These are phyloP conservation scores for Embiotoca jacksoni DNA, from an alignment of 2,113 vertebrate genomes.

Conservation along the genomic window DNA sequence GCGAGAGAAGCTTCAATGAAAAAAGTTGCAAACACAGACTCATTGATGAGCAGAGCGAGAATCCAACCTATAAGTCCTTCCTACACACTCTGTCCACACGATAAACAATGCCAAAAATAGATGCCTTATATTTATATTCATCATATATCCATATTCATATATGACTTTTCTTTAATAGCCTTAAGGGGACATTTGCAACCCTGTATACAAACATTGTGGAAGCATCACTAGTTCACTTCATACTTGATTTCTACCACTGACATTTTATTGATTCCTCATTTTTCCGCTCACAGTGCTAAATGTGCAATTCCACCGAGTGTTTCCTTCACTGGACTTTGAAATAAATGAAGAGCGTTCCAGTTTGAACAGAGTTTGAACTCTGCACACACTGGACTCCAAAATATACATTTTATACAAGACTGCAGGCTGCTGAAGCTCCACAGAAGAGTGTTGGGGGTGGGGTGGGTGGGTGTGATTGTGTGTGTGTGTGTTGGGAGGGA, in stretches of 20 bases:
- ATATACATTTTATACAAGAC: slow-evolving; percentile 55
- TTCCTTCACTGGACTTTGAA: slow-evolving; percentile 54
- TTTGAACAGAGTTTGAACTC: slow-evolving; percentile 58
- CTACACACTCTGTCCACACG: slow-evolving; percentile 37
- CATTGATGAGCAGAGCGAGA: slow-evolving; percentile 82
- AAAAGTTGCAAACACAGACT: slow-evolving; percentile 78
- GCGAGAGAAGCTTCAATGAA: slow-evolving; percentile 75
- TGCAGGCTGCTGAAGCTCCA: slow-evolving; percentile 40
- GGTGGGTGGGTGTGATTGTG: no score
- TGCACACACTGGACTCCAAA: slow-evolving; percentile 54
- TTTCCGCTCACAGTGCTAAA: slow-evolving; percentile 66
- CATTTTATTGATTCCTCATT: slow-evolving; percentile 8
- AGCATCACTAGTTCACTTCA: slow-evolving; percentile 73
- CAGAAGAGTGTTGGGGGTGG: slow-evolving; percentile 23
- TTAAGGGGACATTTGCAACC: slow-evolving; percentile 69
- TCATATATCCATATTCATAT: slow-evolving; percentile 58
- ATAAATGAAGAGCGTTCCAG: slow-evolving; percentile 65
- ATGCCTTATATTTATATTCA: slow-evolving; percentile 55
- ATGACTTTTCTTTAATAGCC: slow-evolving; percentile 75
- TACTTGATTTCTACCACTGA: slow-evolving; percentile 36
- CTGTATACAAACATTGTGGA: slow-evolving; percentile 79
- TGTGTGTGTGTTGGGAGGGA: no score
- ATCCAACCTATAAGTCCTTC: slow-evolving; percentile 40
- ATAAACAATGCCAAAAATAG: slow-evolving; percentile 75
- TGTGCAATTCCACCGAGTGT: slow-evolving; percentile 48